phyloP scores from a whole-genome alignment of 2,888 invertebrate species.

The Cremastobaeus sp. region DNA sequence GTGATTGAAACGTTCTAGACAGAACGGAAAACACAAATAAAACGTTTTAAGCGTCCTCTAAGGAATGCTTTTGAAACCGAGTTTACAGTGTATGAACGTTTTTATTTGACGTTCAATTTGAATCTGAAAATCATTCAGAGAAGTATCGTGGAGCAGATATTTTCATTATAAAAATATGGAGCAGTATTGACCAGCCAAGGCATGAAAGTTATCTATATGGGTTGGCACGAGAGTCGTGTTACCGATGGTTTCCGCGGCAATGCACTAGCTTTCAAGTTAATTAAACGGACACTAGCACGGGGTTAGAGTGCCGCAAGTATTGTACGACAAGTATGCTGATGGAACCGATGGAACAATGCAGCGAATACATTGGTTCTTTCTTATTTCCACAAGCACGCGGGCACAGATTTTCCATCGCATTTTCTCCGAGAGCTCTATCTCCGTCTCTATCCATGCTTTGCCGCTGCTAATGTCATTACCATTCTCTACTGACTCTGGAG shows the following conservation, averaged over 20 bases:
- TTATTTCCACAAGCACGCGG: slow-evolving; percentile 4
- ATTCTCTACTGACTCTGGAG: slow-evolving; percentile 35
- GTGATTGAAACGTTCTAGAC: too few species aligned
- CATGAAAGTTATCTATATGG: slow-evolving; percentile 25
- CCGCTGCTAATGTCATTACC: slow-evolving; percentile 68
- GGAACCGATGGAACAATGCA: slow-evolving; percentile 36
- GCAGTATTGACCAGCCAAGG: slow-evolving; percentile 1
- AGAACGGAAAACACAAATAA: too few species aligned
- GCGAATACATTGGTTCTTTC: slow-evolving; percentile 16
- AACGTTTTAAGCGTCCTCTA: too few species aligned
- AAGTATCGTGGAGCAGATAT: too few species aligned
- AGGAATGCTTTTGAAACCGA: too few species aligned
- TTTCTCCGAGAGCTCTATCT: too few species aligned
- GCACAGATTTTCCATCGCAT: too few species aligned
- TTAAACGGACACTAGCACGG: slow-evolving; percentile 63
- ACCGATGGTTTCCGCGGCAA: slow-evolving; percentile 30
- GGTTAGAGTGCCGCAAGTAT: slow-evolving; percentile 30
- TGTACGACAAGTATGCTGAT: slow-evolving; percentile 34
- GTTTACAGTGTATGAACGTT: too few species aligned
- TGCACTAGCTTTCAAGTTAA: slow-evolving; percentile 66
- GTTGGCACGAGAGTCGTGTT: slow-evolving; percentile 16
- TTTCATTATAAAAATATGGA: not conserved
- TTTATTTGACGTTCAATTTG: too few species aligned
- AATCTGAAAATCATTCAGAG: too few species aligned
- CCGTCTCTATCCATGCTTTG: not conserved